phyloP scores from a whole-genome alignment of 92 coral and sea anemone genomes.

The Siderastrea siderea region DNA sequence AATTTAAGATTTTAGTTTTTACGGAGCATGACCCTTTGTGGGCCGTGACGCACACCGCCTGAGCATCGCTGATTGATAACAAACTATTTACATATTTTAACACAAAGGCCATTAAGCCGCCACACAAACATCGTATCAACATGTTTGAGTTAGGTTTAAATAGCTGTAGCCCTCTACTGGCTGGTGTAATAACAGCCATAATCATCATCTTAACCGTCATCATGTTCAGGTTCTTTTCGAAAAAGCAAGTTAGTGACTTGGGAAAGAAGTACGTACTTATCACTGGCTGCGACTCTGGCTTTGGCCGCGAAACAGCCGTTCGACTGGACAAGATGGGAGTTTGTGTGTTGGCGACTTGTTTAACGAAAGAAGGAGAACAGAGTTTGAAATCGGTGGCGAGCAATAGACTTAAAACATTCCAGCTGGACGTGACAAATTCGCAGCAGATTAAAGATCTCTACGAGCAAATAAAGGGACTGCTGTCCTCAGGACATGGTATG shows the following conservation, averaged over 20 bases:
- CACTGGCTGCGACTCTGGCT: conserved; percentile 92
- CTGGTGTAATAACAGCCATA: neutral
- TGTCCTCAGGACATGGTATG: conserved; percentile 50
- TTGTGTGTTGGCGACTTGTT: conserved; percentile 84
- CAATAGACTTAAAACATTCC: conserved; percentile 67
- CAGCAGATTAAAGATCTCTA: conserved; percentile 63
- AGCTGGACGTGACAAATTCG: conserved; percentile 83
- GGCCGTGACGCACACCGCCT: too few species aligned
- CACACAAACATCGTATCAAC: neutral
- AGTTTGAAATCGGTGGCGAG: conserved; percentile 60
- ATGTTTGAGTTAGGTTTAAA: conserved; percentile 9
- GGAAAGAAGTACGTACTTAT: conserved; percentile 74
- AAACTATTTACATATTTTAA: neutral
- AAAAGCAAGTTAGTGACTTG: conserved; percentile 44
- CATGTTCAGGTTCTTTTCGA: conserved; percentile 16
- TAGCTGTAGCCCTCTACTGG: neutral
- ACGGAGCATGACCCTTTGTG: too few species aligned
- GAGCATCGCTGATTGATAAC: too few species aligned
- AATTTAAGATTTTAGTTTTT: too few species aligned
- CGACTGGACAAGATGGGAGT: conserved; percentile 82
- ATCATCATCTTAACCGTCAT: neutral
- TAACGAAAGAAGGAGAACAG: conserved; percentile 82
- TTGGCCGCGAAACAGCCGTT: conserved; percentile 79
- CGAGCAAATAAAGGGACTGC: conserved; percentile 31
- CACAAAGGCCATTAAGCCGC: neutral